phyloP scores from a whole-genome alignment of 2,888 invertebrate genomes.

The Platycnemis pennipes region DNA sequence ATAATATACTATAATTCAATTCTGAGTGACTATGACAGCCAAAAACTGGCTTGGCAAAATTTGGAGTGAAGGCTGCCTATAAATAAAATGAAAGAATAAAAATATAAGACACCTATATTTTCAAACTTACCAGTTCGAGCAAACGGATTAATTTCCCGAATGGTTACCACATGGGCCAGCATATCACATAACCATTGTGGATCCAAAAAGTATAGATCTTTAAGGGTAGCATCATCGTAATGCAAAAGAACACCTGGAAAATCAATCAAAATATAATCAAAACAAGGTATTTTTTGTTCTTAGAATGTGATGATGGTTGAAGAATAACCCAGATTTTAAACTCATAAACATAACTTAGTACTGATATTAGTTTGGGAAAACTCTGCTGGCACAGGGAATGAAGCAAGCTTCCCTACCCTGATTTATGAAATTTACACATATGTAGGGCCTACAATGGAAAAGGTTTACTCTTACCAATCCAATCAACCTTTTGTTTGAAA shows the following conservation, averaged over 20 bases:
- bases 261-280: slow-evolving; percentile 6
- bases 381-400: no score
- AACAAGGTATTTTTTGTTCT: not conserved
- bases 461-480: no score
- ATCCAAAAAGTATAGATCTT: slow-evolving; percentile 97
- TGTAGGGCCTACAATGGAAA: no score
- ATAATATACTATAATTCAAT: not conserved
- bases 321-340: no score
- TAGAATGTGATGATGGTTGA: not conserved
- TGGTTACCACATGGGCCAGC: slow-evolving; percentile 97
- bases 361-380: no score
- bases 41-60: not conserved
- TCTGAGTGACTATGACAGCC: not conserved
- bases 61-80: not conserved
- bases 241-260: slow-evolving; percentile 91
- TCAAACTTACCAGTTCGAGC: slow-evolving; percentile 87
- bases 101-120: not conserved
- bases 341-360: no score
- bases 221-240: slow-evolving; percentile 95
- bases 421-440: no score
- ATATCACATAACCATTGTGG: slow-evolving; percentile 99
- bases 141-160: slow-evolving; percentile 98
- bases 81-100: not conserved
- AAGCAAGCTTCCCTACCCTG: no score
- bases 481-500: no score